Conservation (phyloP, 2,113 vertebrate genomes). For the Rhinolophus ferrumequinum region DNA sequence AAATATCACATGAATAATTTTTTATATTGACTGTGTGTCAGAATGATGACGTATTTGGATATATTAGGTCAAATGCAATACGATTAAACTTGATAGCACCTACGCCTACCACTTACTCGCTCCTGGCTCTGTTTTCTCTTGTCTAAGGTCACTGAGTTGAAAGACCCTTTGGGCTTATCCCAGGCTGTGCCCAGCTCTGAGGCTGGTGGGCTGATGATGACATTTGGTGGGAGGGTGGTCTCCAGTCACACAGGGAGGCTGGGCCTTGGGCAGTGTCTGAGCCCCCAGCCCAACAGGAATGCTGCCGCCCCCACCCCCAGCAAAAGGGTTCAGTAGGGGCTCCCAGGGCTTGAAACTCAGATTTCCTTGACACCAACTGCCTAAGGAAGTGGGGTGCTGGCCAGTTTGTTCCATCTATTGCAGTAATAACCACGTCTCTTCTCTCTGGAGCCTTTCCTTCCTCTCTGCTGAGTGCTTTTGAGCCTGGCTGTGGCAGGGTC, state of each 20-base stretch:
- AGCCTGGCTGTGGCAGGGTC: neutral
- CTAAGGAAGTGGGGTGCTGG: neutral
- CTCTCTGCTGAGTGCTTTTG: neutral
- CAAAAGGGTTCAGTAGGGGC: neutral
- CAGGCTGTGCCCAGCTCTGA: neutral
- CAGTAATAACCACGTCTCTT: neutral
- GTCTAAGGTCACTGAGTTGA: neutral
- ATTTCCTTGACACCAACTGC: neutral
- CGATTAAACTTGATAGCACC: neutral
- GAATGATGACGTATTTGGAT: conserved; percentile 56
- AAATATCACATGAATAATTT: conserved; percentile 31
- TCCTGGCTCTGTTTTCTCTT: neutral
- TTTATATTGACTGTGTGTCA: conserved; percentile 47
- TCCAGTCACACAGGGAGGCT: neutral
- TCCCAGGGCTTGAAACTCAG: neutral
- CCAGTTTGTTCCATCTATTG: neutral
- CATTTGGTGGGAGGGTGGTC: neutral
- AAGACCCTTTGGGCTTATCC: neutral
- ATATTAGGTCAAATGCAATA: conserved; percentile 12
- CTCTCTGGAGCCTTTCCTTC: neutral
- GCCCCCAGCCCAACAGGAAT: neutral
- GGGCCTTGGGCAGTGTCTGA: neutral
- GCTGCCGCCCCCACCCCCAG: accelerated
- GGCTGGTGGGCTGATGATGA: neutral
- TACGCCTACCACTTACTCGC: neutral